Conservation (phyloP, 2,888 invertebrate genomes). For the Drosophila pegasa region DNA sequence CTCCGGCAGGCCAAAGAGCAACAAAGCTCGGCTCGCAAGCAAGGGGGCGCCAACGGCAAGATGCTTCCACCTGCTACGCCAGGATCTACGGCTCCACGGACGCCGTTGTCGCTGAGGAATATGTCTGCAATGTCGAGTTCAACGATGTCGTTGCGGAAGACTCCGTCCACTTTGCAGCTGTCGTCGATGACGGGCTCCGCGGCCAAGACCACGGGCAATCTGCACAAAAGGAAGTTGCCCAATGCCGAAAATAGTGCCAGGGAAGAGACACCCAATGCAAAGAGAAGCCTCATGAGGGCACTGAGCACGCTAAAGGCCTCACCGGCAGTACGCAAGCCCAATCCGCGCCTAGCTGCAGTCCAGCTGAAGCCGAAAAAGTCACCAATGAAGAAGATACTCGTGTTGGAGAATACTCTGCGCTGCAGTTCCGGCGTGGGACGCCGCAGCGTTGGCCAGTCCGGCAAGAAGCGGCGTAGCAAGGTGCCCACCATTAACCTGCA, state of each 20-base stretch:
- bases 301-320: conserved; percentile 67
- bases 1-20: conserved; percentile 83
- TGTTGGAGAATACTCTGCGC: conserved; percentile 76
- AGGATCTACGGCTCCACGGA: conserved; percentile 52
- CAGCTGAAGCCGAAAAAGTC: conserved; percentile 57
- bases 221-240: conserved; percentile 72
- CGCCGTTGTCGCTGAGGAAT: conserved; percentile 76
- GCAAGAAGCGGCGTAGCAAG: conserved; percentile 67
- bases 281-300: conserved; percentile 78
- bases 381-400: conserved; percentile 67
- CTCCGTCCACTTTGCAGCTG: conserved; percentile 69
- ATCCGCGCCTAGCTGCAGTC: conserved; percentile 16
- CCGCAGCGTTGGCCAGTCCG: conserved; percentile 54
- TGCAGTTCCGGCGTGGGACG: conserved; percentile 74
- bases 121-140: conserved; percentile 58
- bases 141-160: conserved; percentile 67
- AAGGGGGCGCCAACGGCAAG: conserved; percentile 42
- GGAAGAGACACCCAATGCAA: conserved; percentile 66
- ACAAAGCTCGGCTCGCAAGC: conserved; percentile 85
- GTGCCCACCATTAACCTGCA: conserved; percentile 17
- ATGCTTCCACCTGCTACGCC: conserved; percentile 51
- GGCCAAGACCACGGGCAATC: conserved; percentile 56
- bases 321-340: conserved; percentile 37
- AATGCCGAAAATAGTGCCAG: conserved; percentile 29
- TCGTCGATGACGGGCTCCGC: conserved; percentile 17